Percentiles rank a stretch among this genome's conserved stretches.
These are phyloP conservation scores for Platorchestia sp. DNA, from an alignment of 1,140 invertebrate species.

Conservation along the genomic window DNA sequence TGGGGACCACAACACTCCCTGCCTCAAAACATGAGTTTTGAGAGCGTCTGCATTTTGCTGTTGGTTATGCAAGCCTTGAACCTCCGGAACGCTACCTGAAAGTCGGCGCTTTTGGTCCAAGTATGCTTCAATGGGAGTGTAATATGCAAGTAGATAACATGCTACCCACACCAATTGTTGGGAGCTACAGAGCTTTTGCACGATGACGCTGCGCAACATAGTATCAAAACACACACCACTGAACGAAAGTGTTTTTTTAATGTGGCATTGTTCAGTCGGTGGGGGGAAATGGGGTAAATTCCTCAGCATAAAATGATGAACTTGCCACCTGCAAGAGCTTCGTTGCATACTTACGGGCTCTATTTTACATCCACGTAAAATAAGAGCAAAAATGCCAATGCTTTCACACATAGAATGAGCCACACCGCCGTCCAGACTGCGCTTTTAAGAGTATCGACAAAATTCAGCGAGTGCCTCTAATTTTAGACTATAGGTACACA, in stretches of 20 bases:
- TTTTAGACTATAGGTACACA: background rate
- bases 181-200: background rate
- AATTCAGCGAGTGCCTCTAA: background rate
- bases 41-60: background rate
- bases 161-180: background rate
- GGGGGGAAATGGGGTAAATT: background rate
- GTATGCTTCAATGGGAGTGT: too few relatives aligned
- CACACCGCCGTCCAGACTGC: background rate
- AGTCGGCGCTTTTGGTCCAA: background rate
- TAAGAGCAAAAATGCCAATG: background rate
- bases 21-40: background rate
- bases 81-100: background rate
- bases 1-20: too few relatives aligned
- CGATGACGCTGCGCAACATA: background rate
- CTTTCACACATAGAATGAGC: background rate
- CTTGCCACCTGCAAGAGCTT: background rate
- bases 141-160: background rate
- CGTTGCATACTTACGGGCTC: too few relatives aligned
- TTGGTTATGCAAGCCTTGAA: background rate
- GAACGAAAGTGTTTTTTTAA: background rate
- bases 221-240: background rate
- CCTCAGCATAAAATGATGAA: background rate
- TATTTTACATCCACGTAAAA: background rate
- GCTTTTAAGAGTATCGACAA: conserved; percentile 8
- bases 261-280: background rate